A percentile compares a stretch with the other conserved stretches of the same genome.
Evolutionary conservation across 2,113 vertebrate species (phyloP).

Genomic region (Morphnarchus princeps): DNA sequence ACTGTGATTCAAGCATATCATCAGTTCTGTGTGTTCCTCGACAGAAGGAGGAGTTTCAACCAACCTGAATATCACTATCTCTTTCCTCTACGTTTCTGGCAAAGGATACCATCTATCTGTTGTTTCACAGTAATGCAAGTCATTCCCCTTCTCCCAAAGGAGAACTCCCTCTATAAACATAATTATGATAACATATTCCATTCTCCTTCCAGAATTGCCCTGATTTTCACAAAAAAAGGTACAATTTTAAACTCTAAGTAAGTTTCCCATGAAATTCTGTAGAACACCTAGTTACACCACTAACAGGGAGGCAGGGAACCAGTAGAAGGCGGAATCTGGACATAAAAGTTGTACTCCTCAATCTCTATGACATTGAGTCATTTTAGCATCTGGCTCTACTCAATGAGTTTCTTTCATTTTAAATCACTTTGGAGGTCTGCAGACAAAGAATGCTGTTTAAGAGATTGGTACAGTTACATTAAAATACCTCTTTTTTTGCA

Average conservation of each 20-base stretch:
- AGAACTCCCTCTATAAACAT: neutral
- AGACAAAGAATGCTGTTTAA: neutral
- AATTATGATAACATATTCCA: neutral
- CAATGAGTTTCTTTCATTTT: neutral
- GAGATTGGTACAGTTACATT: neutral
- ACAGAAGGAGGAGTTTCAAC: neutral
- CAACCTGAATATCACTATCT: neutral
- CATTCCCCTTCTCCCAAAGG: neutral
- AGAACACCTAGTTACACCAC: neutral
- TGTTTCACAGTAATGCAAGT: neutral
- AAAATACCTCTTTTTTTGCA: constrained; percentile 82
- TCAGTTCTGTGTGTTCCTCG: neutral
- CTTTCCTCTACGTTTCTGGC: neutral
- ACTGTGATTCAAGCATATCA: neutral
- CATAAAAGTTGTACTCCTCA: rapidly evolving
- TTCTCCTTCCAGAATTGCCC: neutral
- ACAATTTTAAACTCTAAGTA: neutral
- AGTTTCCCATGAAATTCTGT: neutral
- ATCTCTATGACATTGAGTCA: neutral
- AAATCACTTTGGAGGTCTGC: neutral
- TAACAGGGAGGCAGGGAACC: neutral
- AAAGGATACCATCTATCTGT: neutral
- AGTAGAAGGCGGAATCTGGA: neutral
- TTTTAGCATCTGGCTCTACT: neutral
- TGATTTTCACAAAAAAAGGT: neutral